A percentile compares a stretch with the other conserved stretches of the same genome.
Conservation (phyloP, 1,140 invertebrate genomes). For the Thaumetopoea pityocampa region DNA sequence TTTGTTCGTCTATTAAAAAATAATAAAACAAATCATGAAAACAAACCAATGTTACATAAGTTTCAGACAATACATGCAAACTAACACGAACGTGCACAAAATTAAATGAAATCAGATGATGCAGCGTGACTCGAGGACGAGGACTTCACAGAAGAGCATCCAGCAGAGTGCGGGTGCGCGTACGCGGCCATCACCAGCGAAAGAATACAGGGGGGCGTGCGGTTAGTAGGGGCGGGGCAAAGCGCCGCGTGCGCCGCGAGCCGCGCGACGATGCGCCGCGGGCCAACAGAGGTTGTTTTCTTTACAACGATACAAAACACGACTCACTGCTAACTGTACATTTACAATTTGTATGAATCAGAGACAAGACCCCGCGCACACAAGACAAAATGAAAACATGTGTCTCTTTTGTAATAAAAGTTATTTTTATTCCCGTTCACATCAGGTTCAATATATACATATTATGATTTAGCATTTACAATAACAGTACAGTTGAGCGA, state of each 20-base stretch:
- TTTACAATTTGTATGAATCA: constrained; percentile 53
- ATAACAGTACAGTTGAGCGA: constrained; percentile 57
- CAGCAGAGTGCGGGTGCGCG: constrained; percentile 4
- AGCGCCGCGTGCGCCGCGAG: constrained; percentile 59
- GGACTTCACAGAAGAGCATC: no score
- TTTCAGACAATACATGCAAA: constrained; percentile 46
- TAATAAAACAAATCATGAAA: constrained; percentile 23
- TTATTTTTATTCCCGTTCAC: constrained; percentile 70
- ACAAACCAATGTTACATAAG: constrained; percentile 40
- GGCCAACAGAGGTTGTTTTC: constrained; percentile 48
- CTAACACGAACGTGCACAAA: constrained; percentile 61
- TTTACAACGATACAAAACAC: constrained; percentile 10
- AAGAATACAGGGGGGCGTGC: constrained; percentile 10
- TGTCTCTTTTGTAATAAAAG: constrained; percentile 70
- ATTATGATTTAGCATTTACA: constrained; percentile 71
- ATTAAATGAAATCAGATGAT: constrained; percentile 73
- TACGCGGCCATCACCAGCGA: neutral
- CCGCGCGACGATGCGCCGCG: constrained; percentile 46
- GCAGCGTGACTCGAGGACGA: no score
- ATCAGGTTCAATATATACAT: constrained; percentile 73
- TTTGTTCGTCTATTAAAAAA: constrained; percentile 38
- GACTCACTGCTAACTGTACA: constrained; percentile 10
- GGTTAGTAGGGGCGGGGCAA: constrained; percentile 29
- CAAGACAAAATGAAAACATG: constrained; percentile 58
- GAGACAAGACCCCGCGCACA: constrained; percentile 57